Evolutionary conservation across 2,113 vertebrate species (phyloP), one percentile per base, ranked within the genome.

Genomic region (Oryzias melastigma): DNA sequence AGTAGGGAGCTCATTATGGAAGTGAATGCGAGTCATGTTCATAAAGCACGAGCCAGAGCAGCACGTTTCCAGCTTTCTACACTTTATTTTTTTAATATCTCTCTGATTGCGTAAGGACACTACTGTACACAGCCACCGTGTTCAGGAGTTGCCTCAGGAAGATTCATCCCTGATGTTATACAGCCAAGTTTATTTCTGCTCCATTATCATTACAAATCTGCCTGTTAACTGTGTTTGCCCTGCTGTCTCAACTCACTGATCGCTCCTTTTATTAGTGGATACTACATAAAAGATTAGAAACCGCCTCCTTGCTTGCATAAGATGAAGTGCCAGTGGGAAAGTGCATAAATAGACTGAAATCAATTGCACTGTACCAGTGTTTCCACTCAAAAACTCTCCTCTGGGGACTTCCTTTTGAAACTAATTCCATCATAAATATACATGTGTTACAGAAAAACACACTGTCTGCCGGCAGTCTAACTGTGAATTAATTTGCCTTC

Each of bases 381-480:
- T 90, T 92, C 88, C 81, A 86, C 89, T 87, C 81, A 87, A 92
- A 90, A 93, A 88, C 78, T 43, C 90, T 92, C 90, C 90, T 88
- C 83, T 89, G 87, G 90, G 90, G 88, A 88, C 75, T 90, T 90
- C 88, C 82, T 90, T 91, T 88, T 86, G 85, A 89, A 90, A 89
- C 86, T 89, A 90, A 92, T 93, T 92, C 84, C 82, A 87, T 91
- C 90, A 90, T 92, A 92, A 92, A 92, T 92, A 92, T 91, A 91
- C 90, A 91, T 90, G 88, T 71, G 78, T 91, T 93, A 89, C 82
- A 86, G 44, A 65, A 90, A 88, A 89, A 83, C 81, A 88, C 80
- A 87, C 72, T 83, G 85, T 90, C 89, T 78, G 86, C 79, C 71
- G 77, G 87, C 73, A 22, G 83, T 85, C 80, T 86, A 90, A 85